phyloP scores from a whole-genome alignment of 2,113 vertebrate species.

The Ammospiza nelsoni region DNA sequence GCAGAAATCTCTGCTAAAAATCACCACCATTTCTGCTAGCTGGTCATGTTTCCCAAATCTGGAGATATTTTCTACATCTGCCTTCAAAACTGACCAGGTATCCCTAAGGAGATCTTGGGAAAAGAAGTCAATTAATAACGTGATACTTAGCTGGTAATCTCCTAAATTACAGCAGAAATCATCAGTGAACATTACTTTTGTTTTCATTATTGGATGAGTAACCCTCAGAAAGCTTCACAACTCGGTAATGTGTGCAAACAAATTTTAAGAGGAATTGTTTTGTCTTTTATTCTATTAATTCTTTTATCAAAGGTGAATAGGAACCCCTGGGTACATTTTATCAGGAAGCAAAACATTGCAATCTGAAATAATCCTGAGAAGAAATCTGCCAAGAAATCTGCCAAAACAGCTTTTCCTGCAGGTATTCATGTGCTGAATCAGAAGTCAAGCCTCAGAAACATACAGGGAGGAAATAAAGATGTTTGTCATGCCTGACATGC shows the following conservation, averaged over 20 bases:
- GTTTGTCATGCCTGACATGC: not conserved
- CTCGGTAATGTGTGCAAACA: not conserved
- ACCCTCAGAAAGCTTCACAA: not conserved
- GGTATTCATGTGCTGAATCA: conserved; percentile 21
- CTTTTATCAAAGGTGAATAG: conserved; percentile 21
- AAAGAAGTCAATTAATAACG: not conserved
- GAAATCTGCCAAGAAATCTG: conserved; percentile 4
- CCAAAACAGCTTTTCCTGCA: conserved; percentile 27
- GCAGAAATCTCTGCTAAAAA: not conserved
- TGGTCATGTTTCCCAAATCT: not conserved
- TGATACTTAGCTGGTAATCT: not conserved
- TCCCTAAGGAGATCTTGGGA: not conserved
- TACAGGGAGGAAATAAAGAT: not conserved
- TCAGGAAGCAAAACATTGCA: conserved; percentile 12
- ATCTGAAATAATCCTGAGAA: conserved; percentile 5
- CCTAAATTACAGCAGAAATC: not conserved
- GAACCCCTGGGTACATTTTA: not conserved
- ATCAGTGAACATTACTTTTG: not conserved
- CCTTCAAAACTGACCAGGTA: not conserved
- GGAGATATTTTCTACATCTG: not conserved
- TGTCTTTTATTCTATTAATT: conserved; percentile 46
- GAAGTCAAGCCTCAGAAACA: conserved; percentile 1
- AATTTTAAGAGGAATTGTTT: not conserved
- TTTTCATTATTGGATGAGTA: not conserved
- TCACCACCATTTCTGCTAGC: not conserved